Percentiles rank a stretch among this genome's conserved stretches.
Evolutionary conservation across 2,113 vertebrate genomes (phyloP).

Genomic region (Xenus cinereus): DNA sequence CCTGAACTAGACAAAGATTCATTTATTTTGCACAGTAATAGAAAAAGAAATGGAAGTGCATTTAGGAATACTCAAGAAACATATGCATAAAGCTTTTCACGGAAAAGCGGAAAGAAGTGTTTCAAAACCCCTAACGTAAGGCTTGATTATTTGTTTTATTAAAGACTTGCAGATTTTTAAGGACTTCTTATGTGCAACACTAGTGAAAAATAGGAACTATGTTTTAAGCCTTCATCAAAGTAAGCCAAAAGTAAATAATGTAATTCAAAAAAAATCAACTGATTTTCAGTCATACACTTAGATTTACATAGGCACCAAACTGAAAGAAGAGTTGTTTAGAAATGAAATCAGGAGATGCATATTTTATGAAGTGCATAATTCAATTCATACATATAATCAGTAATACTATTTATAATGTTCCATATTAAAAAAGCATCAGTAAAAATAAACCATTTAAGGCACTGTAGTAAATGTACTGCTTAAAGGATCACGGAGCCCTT

Average conservation of each 20-base stretch:
- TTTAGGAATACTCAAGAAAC: neutral
- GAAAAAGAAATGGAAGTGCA: neutral
- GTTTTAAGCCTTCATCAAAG: neutral
- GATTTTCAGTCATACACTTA: neutral
- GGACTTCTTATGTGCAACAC: neutral
- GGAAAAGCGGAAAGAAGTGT: neutral
- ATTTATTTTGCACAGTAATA: neutral
- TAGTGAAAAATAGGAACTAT: neutral
- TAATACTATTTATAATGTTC: neutral
- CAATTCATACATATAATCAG: neutral
- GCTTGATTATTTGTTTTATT: neutral
- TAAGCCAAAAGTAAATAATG: neutral
- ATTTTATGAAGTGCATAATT: neutral
- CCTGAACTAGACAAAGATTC: neutral
- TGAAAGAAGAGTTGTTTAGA: neutral
- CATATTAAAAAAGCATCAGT: neutral
- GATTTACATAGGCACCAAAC: neutral
- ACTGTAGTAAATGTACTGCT: neutral
- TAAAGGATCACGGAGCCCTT: neutral
- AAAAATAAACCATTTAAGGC: constrained; percentile 5
- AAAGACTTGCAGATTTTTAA: neutral
- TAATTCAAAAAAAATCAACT: neutral
- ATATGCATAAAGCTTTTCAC: neutral
- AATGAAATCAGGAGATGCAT: neutral
- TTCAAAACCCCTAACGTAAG: neutral